Base-by-base conservation (phyloP, 2,888 invertebrate species). In the Cheilosia vernalis region DNA sequence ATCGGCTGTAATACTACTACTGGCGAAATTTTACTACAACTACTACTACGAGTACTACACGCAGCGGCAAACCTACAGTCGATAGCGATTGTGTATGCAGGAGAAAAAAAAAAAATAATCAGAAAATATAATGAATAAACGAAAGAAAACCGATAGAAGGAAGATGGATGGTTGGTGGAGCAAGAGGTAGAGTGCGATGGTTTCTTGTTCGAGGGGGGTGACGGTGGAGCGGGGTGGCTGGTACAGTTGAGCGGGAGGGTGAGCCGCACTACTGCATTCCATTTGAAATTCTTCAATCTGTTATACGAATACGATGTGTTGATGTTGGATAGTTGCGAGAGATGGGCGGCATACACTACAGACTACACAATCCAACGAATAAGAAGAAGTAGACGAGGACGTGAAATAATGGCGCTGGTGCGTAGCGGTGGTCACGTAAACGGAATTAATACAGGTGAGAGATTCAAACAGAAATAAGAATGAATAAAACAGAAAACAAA, bases 381-480 rank as follows among this genome's bases (percentile, higher is more conserved):
- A 58, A 6, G 51, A 58, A 51, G 42, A 64, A 13, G 40, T 40
- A 40, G 24, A 24, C 58, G 64, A 17, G 49, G 44, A 19, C 55
- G 24, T 53, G 61, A 24, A 56, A 64, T 79, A 66, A 85, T 70
- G 64, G 84, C 70, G 76, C 76, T 81, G 76, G 72, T 85, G 81
- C 85, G 85, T 85, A 85, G 85, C 85, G 72, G 72, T 73, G 81
- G 66, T 85, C 85, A 85, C 81, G 85, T 85, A 85, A 85, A 81
- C 81, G 76, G 77, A 81, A 85, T 85, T 85, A 85, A 76, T 72
- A 77, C 85, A 85, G 85, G 85, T 85, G 85, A 85, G 85, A 81
- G 70, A 80, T 72, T 76, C 64, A 84, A 79, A 67, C 58, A 78
- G 21, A 73, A 84, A 66, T 70, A 73, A 73, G 79, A 83, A 84